A percentile compares a stretch with the other conserved stretches of the same genome.
phyloP scores from a whole-genome alignment of 2,888 invertebrate species.

The Amphipoea lucens region DNA sequence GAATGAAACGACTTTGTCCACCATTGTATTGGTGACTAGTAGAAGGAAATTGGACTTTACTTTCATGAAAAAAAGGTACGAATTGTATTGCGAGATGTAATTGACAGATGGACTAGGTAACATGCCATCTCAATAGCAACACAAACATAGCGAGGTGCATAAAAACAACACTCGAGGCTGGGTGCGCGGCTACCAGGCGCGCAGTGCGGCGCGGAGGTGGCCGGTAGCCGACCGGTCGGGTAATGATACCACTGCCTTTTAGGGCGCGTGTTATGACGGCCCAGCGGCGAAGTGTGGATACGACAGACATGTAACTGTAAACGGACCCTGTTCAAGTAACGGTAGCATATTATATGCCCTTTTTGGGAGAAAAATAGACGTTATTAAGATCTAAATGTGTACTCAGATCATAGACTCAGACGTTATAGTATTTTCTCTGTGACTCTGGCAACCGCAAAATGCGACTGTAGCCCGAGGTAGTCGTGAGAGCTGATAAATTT shows the following conservation, averaged over 20 bases:
- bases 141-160: constrained; percentile 83
- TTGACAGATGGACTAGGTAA: constrained; percentile 74
- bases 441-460: background rate
- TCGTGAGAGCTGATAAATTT: background rate
- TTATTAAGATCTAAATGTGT: background rate
- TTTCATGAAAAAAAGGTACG: constrained; percentile 50
- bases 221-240: constrained; percentile 84
- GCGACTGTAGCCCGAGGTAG: background rate
- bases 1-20: constrained; percentile 83
- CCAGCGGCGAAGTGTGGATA: constrained; percentile 79
- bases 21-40: constrained; percentile 74
- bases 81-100: constrained; percentile 51
- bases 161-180: constrained; percentile 83
- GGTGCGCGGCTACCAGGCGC: constrained; percentile 83
- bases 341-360: constrained; percentile 22
- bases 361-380: constrained; percentile 24
- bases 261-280: constrained; percentile 86
- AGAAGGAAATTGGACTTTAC: constrained; percentile 59
- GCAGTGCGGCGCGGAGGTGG: constrained; percentile 81
- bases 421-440: background rate
- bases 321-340: constrained; percentile 38
- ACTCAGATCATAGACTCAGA: background rate
- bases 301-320: constrained; percentile 66
- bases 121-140: constrained; percentile 82
- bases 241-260: constrained; percentile 89